phyloP scores from a whole-genome alignment of 2,888 invertebrate species.

The Trisateles emortualis region DNA sequence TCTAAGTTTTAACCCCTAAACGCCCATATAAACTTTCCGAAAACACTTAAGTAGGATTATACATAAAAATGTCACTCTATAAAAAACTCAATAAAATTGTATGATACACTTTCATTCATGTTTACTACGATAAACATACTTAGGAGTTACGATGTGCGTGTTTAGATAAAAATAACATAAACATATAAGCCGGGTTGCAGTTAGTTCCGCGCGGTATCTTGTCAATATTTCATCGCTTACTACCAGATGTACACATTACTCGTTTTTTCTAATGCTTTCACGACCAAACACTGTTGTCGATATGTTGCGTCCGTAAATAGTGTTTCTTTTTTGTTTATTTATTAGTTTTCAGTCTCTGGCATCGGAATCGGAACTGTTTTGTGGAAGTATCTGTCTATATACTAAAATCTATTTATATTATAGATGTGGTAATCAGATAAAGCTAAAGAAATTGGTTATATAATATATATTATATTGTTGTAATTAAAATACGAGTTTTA shows the following conservation, averaged over 20 bases:
- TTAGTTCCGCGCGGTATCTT: conserved; percentile 16
- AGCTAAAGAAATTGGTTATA: too few relatives aligned
- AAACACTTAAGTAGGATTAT: conserved; percentile 6
- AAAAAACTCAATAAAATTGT: conserved; percentile 40
- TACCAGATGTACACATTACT: conserved; percentile 48
- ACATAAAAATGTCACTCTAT: conserved; percentile 26
- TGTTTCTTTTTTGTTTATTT: conserved; percentile 25
- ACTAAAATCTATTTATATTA: neutral
- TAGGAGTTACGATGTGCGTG: conserved; percentile 50
- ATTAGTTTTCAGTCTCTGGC: conserved; percentile 1
- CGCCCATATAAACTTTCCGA: conserved; percentile 1
- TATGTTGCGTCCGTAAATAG: conserved; percentile 48
- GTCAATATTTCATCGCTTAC: conserved; percentile 40
- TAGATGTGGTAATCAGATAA: neutral
- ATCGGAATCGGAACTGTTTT: neutral
- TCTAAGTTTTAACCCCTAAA: conserved; percentile 9
- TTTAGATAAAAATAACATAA: conserved; percentile 53
- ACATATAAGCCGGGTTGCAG: conserved; percentile 32
- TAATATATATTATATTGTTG: too few relatives aligned
- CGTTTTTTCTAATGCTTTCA: conserved; percentile 42
- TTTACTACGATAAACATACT: conserved; percentile 52
- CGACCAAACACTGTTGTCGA: conserved; percentile 43
- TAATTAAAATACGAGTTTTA: too few relatives aligned
- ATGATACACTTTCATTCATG: conserved; percentile 45
- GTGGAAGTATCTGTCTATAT: neutral